phyloP scores from a whole-genome alignment of 2,888 invertebrate species.

The Pecten maximus region DNA sequence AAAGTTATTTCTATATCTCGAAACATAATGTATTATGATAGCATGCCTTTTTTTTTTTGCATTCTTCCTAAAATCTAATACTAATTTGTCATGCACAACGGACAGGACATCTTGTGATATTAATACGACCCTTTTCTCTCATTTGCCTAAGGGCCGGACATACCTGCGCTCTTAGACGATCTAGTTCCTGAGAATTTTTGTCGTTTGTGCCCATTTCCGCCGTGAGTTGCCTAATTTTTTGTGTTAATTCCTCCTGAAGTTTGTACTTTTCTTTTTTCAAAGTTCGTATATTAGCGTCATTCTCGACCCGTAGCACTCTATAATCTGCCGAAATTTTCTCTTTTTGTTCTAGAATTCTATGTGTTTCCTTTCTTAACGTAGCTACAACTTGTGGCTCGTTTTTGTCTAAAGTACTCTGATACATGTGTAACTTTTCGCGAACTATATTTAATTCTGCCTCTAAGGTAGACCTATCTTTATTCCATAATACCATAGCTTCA shows the following conservation, averaged over 20 bases:
- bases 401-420: conserved; percentile 64
- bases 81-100: not conserved
- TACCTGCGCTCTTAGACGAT: conserved; percentile 64
- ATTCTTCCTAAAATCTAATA: not conserved
- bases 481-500: conserved; percentile 72
- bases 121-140: not conserved
- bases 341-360: conserved; percentile 75
- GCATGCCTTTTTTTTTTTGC: not conserved
- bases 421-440: conserved; percentile 70
- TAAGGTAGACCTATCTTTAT: conserved; percentile 67
- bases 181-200: conserved; percentile 65
- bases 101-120: not conserved
- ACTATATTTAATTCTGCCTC: conserved; percentile 63
- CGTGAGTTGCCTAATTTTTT: conserved; percentile 68
- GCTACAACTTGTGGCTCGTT: conserved; percentile 65
- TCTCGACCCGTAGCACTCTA: conserved; percentile 66
- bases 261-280: conserved; percentile 71
- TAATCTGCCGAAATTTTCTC: conserved; percentile 74
- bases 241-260: conserved; percentile 70
- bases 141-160: conserved; percentile 3
- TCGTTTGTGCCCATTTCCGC: conserved; percentile 67
- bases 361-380: conserved; percentile 74
- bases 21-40: not conserved
- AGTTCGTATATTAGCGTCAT: conserved; percentile 66
- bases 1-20: no score